Percentiles rank a stretch among this genome's conserved stretches.
phyloP scores from a whole-genome alignment of 2,888 invertebrate species.

The Calameuta pallipes region DNA sequence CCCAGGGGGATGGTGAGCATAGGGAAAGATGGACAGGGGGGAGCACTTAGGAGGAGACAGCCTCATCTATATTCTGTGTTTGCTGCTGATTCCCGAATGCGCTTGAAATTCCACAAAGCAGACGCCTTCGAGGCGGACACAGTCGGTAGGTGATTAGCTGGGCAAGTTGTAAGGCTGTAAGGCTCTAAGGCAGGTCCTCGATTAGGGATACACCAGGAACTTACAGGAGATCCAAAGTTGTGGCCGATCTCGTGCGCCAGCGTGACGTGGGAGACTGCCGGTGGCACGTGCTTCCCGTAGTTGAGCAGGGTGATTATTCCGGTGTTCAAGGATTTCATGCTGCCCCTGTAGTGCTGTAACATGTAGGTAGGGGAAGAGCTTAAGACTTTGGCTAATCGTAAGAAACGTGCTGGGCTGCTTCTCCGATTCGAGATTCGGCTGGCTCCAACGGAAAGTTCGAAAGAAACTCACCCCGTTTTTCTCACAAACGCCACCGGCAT shows the following conservation, averaged over 20 bases:
- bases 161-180: conserved; percentile 5
- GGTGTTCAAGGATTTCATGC: conserved; percentile 92
- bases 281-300: conserved; percentile 94
- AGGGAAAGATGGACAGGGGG: no score
- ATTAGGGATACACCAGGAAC: conserved; percentile 50
- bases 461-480: conserved; percentile 83
- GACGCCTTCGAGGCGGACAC: neutral
- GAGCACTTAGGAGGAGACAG: no score
- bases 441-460: no score
- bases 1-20: no score
- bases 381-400: no score
- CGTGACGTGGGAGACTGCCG: conserved; percentile 94
- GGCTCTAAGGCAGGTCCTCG: conserved; percentile 27
- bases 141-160: neutral
- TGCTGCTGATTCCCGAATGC: conserved; percentile 4
- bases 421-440: no score
- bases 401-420: no score
- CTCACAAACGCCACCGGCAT: conserved; percentile 97
- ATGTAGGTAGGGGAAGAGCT: conserved; percentile 2
- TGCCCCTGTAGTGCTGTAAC: conserved; percentile 88
- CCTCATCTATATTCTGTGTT: conserved; percentile 20
- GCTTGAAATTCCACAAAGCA: neutral
- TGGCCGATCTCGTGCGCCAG: conserved; percentile 98
- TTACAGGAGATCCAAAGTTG: conserved; percentile 95
- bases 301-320: conserved; percentile 95